Percentiles rank a stretch among this genome's conserved stretches.
Evolutionary conservation across 2,888 invertebrate species (phyloP).

Genomic region (Lathronympha strigana): DNA sequence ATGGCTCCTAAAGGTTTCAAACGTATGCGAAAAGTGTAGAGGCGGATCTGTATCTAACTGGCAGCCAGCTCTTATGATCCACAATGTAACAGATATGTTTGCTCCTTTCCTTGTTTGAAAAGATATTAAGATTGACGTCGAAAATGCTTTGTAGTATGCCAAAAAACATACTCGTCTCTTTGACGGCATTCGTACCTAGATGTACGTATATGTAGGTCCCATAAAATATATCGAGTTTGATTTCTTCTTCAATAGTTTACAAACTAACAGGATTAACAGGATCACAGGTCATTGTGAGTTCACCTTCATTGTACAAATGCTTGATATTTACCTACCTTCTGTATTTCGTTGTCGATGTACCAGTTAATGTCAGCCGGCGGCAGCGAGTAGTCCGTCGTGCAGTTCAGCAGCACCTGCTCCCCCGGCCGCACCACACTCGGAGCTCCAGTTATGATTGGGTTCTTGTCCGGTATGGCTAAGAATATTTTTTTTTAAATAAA

Average conservation of each 20-base stretch:
- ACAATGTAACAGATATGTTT: no score
- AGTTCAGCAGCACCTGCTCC: slow-evolving; percentile 76
- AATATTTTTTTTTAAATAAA: slow-evolving; percentile 64
- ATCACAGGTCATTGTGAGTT: not conserved
- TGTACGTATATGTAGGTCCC: not conserved
- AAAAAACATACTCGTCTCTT: no score
- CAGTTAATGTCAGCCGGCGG: slow-evolving; percentile 79
- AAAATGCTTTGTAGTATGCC: no score
- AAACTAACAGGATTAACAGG: no score
- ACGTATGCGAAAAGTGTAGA: no score
- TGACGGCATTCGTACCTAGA: no score
- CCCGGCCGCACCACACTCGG: slow-evolving; percentile 76
- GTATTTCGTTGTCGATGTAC: slow-evolving; percentile 77
- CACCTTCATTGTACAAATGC: not conserved
- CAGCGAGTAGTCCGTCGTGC: slow-evolving; percentile 76
- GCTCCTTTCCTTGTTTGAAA: no score
- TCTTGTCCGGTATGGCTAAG: slow-evolving; percentile 75
- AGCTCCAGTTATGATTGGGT: slow-evolving; percentile 69
- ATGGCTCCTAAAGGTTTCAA: no score
- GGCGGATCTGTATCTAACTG: no score
- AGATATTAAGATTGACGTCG: no score
- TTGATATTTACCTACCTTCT: slow-evolving; percentile 65
- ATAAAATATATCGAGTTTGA: not conserved
- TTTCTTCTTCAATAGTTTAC: not conserved
- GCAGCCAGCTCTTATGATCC: no score